Evolutionary conservation across 2,797 vertebrate genomes (phyloP).

Genomic region (Micrastur ruficollis): DNA sequence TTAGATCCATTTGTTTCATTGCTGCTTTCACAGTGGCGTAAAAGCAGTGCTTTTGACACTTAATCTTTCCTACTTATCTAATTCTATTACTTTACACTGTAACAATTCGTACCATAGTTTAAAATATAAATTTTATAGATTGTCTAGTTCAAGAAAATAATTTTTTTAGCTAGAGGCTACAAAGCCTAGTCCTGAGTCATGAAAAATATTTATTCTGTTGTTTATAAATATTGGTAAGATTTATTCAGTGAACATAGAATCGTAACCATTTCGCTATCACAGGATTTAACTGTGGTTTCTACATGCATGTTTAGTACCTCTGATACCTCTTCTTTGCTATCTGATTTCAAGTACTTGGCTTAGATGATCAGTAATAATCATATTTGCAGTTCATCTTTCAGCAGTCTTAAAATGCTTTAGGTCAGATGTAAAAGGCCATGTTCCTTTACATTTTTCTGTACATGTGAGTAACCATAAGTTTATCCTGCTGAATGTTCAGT

Average conservation of each 20-base stretch:
- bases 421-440: neutral
- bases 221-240: neutral
- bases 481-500: neutral
- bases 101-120: neutral
- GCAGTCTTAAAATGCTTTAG: neutral
- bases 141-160: neutral
- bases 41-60: neutral
- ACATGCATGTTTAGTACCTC: neutral
- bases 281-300: neutral
- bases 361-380: neutral
- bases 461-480: neutral
- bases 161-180: neutral
- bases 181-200: neutral
- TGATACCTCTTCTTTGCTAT: neutral
- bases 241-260: neutral
- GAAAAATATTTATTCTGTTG: neutral
- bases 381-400: neutral
- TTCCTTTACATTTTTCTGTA: neutral
- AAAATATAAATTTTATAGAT: neutral
- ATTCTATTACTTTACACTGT: neutral
- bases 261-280: neutral
- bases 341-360: neutral
- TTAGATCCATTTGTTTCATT: neutral
- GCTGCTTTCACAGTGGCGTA: neutral
- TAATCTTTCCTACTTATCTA: neutral